phyloP scores from a whole-genome alignment of 2,888 invertebrate species.

The Clunio marinus region DNA sequence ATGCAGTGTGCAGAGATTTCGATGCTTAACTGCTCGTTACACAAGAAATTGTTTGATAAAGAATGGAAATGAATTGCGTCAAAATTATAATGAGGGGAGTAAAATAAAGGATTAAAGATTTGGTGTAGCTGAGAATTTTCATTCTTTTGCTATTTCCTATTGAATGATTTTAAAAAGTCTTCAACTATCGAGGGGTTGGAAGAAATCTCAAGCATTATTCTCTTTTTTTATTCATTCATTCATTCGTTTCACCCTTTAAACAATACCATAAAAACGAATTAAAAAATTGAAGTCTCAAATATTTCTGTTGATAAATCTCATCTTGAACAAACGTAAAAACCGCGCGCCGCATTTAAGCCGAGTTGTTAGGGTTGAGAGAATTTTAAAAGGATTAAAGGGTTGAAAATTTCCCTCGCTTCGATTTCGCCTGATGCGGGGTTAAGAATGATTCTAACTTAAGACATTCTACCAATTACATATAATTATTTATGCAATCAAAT shows the following conservation, averaged over 20 bases:
- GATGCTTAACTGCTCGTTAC: no score
- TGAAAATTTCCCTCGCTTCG: not conserved
- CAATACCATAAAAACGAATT: not conserved
- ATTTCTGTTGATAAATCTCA: not conserved
- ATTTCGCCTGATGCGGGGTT: not conserved
- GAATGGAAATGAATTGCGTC: slow-evolving; percentile 12
- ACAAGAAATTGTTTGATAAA: not conserved
- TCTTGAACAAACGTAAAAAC: not conserved
- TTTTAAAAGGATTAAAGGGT: slow-evolving; percentile 35
- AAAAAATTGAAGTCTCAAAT: no score
- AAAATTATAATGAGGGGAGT: slow-evolving; percentile 21
- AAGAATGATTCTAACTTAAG: not conserved
- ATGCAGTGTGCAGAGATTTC: no score
- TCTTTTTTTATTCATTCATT: no score
- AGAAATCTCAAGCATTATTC: slow-evolving; percentile 16
- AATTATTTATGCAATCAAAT: not conserved
- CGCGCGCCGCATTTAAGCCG: not conserved
- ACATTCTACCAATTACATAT: not conserved
- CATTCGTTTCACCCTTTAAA: not conserved
- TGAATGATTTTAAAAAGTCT: not conserved
- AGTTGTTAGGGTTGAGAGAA: slow-evolving; percentile 10
- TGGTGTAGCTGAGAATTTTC: slow-evolving; percentile 5
- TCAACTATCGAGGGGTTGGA: not conserved
- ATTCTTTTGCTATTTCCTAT: not conserved
- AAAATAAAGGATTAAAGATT: slow-evolving; percentile 39